Conservation (phyloP, 2,797 vertebrate species). For the Hafferia zeledoni region DNA sequence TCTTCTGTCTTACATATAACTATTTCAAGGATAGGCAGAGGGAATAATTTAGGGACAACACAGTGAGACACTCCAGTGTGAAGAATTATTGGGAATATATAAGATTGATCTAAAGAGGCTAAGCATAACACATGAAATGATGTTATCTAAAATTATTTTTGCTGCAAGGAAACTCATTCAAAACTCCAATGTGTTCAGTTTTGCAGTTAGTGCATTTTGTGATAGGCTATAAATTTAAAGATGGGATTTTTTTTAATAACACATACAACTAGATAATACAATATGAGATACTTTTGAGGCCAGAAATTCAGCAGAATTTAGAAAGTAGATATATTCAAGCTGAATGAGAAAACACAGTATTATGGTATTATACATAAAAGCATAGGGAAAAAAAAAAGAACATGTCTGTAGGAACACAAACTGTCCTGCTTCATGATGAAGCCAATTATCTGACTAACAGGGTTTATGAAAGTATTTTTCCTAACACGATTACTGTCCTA, state of each 20-base stretch:
- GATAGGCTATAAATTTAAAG: not conserved
- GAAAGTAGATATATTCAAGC: not conserved
- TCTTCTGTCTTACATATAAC: not conserved
- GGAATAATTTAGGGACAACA: not conserved
- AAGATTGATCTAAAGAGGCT: not conserved
- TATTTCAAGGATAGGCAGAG: not conserved
- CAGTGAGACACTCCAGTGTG: not conserved
- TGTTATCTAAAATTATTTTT: not conserved
- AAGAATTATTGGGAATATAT: not conserved
- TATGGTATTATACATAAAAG: not conserved
- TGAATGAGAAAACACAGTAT: not conserved
- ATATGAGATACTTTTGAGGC: not conserved
- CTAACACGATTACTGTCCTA: not conserved
- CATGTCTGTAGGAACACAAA: not conserved
- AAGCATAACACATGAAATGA: not conserved
- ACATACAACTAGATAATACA: not conserved
- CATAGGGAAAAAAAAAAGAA: not conserved
- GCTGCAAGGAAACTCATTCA: not conserved
- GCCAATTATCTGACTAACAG: not conserved
- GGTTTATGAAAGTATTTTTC: not conserved
- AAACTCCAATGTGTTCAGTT: not conserved
- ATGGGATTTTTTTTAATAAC: not conserved
- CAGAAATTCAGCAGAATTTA: not conserved
- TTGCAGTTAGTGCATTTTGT: not conserved
- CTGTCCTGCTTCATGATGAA: not conserved